Base-by-base conservation (phyloP, 2,113 vertebrate species). In the Alouatta palliata region DNA sequence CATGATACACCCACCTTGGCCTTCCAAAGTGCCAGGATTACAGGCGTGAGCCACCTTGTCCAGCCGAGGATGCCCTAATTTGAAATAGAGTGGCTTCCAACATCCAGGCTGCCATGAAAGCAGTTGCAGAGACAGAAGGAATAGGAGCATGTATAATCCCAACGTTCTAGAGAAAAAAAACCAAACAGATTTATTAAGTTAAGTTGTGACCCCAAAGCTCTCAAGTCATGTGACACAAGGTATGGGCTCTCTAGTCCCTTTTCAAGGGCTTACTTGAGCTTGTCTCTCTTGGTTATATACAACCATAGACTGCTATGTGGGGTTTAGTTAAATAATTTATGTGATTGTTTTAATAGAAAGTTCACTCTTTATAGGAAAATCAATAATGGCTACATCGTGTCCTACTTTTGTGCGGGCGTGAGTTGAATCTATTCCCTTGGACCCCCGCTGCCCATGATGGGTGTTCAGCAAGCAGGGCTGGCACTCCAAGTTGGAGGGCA, bases 271-370 rank as follows among this genome's bases (percentile, higher is more conserved):
- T 58, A 49, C 47, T 37, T 71, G 70, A 90, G 45, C 37, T 71
- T 45, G 49, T 87, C 81, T 43, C 35, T 95, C 75, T 84, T 61
- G 81, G 84, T 87, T 94, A 80, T 54, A 68, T 77, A 82, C 94
- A 75, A 66, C 93, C 71, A 68, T 75, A 91, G 79, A 93, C 83
- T 68, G 47, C 79, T 89, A 32, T 56, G 37, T 66, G 68, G 45
- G 58, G 52, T 71, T 92, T 92, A 77, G 43, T 96, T 97, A 92
- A 92, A 96, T 97, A 90, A 96, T 94, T 76, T 94, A 95, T 89
- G 94, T 93, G 89, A 93, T 88, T 96, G 91, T 91, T 97, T 97
- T 96, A 96, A 97, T 82, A 95, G 95, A 94, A 97, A 94, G 95
- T 96, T 98, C 94, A 61, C 84, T 93, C 82, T 92, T 87, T 90